Evolutionary conservation across 2,888 invertebrate genomes (phyloP).

Genomic region (Microdon myrmicae): DNA sequence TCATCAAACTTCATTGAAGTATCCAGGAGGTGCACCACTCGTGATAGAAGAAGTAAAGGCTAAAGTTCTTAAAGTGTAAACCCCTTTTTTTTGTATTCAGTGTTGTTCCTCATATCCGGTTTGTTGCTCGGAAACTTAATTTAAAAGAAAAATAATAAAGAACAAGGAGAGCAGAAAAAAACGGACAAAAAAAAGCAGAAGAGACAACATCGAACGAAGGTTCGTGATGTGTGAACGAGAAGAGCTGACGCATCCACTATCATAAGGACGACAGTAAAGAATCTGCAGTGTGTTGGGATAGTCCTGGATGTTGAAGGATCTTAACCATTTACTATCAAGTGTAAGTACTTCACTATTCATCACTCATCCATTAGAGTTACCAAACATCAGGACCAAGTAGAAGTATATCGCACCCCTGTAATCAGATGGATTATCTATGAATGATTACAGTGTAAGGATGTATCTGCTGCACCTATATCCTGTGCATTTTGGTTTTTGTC

Average conservation of each 20-base stretch:
- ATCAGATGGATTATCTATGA: conserved; percentile 51
- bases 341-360: conserved; percentile 51
- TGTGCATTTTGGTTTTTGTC: too few species aligned
- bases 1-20: conserved; percentile 21
- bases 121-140: conserved; percentile 40
- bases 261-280: neutral
- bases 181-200: conserved; percentile 7
- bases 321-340: conserved; percentile 49
- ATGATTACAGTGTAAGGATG: conserved; percentile 46
- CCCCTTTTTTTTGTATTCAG: conserved; percentile 16
- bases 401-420: conserved; percentile 38
- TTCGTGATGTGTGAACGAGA: conserved; percentile 33
- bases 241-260: too few species aligned
- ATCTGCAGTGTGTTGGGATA: conserved; percentile 36
- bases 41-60: conserved; percentile 24
- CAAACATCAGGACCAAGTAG: conserved; percentile 1
- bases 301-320: conserved; percentile 37
- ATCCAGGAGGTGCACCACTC: conserved; percentile 21
- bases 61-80: conserved; percentile 47
- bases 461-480: conserved; percentile 16
- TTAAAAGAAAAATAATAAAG: too few species aligned
- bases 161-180: conserved; percentile 15
- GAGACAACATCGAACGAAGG: too few species aligned
- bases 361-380: conserved; percentile 36
- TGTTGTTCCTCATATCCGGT: conserved; percentile 9